Evolutionary conservation across 2,113 vertebrate species (phyloP).

Genomic region (Spizaetus ornatus): DNA sequence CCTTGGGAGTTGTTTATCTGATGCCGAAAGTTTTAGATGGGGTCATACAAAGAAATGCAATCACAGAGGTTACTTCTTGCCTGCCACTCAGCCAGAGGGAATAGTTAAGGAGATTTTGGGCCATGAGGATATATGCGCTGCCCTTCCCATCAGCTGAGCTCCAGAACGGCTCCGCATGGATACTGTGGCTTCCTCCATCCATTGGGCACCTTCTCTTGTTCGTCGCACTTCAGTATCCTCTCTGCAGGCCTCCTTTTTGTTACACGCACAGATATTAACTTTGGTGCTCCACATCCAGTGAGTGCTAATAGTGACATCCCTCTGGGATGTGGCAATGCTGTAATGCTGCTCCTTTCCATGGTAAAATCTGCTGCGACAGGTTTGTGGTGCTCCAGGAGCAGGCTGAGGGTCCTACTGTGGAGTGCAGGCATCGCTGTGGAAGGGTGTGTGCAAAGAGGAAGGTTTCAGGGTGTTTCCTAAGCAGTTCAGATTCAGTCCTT

Average conservation of each 20-base stretch:
- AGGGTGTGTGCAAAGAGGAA: not conserved
- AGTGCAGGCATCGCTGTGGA: not conserved
- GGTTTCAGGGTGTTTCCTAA: not conserved
- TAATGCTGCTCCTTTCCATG: not conserved
- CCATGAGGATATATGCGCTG: accelerated
- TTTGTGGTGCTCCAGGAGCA: not conserved
- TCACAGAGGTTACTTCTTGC: conserved; percentile 42
- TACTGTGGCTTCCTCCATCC: not conserved
- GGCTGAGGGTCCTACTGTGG: not conserved
- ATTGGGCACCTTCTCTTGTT: not conserved
- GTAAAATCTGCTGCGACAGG: not conserved
- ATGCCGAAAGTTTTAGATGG: conserved; percentile 56
- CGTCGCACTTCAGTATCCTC: not conserved
- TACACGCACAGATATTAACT: not conserved
- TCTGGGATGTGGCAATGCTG: not conserved
- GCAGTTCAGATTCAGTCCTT: not conserved
- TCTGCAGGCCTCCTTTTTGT: not conserved
- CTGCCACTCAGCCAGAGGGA: not conserved
- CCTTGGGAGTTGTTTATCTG: conserved; percentile 75
- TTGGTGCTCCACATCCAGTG: not conserved
- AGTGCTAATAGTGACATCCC: not conserved
- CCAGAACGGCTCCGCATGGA: not conserved
- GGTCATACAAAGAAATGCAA: conserved; percentile 56
- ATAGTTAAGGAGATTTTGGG: conserved; percentile 10
- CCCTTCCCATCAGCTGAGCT: not conserved